Base-by-base conservation (phyloP, 1,140 invertebrate species). In the Apolygus lucorum region DNA sequence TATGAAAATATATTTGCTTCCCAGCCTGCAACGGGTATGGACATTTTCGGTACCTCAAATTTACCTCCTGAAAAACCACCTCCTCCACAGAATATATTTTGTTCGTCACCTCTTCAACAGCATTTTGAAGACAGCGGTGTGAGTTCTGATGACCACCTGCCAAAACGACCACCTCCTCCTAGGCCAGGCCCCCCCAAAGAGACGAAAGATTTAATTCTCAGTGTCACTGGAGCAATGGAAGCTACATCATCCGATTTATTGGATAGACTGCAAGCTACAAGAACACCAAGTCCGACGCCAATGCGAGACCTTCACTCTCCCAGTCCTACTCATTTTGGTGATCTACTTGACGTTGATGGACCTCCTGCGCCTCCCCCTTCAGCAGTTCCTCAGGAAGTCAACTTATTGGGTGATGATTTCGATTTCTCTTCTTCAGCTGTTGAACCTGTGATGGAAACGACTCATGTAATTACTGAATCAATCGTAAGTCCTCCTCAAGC, bases 161-260 rank as follows among this genome's bases (percentile, higher is more conserved):
- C 79, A 68, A 80, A 78, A 69, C 76, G 77, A 52, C 83, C 82
- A 2, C 83, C 84, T 26, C 77, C 80, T 22, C 81, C 83, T 21
- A 80, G 83, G 29, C 83, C 84, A 21, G 84, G 85, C 17, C 82
- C 86, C 1, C 85, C 87, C 63, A 82, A 83, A 63, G 88, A 90
- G 76, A 93, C 91, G 0, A 90, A 93, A 82, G 89, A 93, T 76
- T 80, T 95, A 1, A 88, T 94, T 26, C 82, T 90, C 63, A 90
- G 88, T 14, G 91, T 95, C 0, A 93, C 92, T 25, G 91, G 90
- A 2, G 90, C 90, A 54, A 87, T 95, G 88, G 90, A 94, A 76
- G 90, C 91, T 27, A 91, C 90, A 0, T 93, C 90, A 68, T 89
- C 90, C 22, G 87, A 91, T 77, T 80, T 95, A 62, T 76, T 93